Base-by-base conservation (phyloP, 2,113 vertebrate species). In the Pteruthius melanotis region DNA sequence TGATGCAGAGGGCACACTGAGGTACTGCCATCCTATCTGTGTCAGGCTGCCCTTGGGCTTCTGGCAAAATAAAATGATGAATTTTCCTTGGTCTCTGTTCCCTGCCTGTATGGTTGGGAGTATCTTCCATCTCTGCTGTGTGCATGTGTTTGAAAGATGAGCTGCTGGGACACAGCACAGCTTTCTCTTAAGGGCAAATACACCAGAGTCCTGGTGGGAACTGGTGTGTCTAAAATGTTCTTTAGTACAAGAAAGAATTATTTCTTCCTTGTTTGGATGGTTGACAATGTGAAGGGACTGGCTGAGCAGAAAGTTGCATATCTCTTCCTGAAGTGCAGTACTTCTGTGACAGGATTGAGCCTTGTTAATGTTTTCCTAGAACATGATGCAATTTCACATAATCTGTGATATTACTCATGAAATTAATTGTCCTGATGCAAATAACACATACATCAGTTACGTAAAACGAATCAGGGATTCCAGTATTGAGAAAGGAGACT, bases 371-470 rank as follows among this genome's bases (percentile, higher is more conserved):
- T 77, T 72, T 76, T 70, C 52, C 35, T 83, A 78, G 54, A 90
- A 70, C 0, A 0, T 83, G 86, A 54, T 5, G 13, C 77, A 83
- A 56, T 77, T 39, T 90, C 20, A 11, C 0, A 0, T 77, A 61
- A 70, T 61, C 42, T 47, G 27, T n/a, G n/a, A 35, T 56, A 39
- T 61, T 69, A 68, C 45, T 76, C 52, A 54, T n/a, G 7, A 93
- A 72, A 60, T 64, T 56, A 82, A 45, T 89, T 56, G 12, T 57
- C 15, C 70, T 78, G 60, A 63, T 81, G 83, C 60, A 92, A 84
- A 40, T 19, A 66, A 35, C 6, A 8, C n/a, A 22, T 40, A 53
- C 23, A 21, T 20, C 19, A n/a, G 27, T 66, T 90, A 83, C 2
- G 1, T 88, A 30, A 89, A 92, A 40, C 30, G 17, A n/a, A 10